These are phyloP conservation scores for Caenorhabditis sulstoni DNA, from an alignment of 2,888 invertebrate species.

Conservation along the genomic window DNA sequence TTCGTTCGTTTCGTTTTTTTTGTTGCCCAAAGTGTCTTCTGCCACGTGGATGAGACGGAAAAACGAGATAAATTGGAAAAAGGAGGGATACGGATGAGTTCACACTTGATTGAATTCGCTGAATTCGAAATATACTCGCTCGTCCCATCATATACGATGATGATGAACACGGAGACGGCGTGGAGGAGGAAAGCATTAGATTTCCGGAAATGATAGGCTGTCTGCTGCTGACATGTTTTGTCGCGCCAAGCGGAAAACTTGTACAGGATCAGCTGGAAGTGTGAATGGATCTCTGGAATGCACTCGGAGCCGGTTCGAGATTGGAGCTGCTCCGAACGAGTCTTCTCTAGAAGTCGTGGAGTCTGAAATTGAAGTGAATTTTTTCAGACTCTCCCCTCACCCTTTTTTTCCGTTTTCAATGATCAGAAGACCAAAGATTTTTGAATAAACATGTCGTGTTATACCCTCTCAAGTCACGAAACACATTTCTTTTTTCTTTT, in stretches of 20 bases:
- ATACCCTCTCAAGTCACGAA: too few relatives aligned
- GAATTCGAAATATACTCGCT: conserved; percentile 21
- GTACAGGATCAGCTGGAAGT: not conserved
- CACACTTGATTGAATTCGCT: conserved; percentile 37
- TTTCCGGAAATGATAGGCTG: not conserved
- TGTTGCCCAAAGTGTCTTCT: conserved; percentile 1
- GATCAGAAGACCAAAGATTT: too few relatives aligned
- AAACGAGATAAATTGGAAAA: conserved; percentile 12
- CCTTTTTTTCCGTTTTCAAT: too few relatives aligned
- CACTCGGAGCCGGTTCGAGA: too few relatives aligned
- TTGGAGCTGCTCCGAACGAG: too few relatives aligned
- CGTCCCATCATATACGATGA: conserved; percentile 26
- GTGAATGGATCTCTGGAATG: not conserved
- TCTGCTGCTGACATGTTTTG: conserved; percentile 14
- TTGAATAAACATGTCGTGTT: too few relatives aligned
- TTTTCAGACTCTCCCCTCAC: too few relatives aligned
- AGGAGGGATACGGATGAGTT: conserved; percentile 1
- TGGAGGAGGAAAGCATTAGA: not conserved
- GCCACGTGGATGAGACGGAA: conserved; percentile 31
- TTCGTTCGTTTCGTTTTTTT: not conserved
- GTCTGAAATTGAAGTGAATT: too few relatives aligned
- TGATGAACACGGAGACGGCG: conserved; percentile 17
- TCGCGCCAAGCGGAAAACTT: not conserved
- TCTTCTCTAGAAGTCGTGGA: too few relatives aligned
- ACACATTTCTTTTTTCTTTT: too few relatives aligned